Evolutionary conservation across 2,113 vertebrate species (phyloP), one percentile per base, ranked within the genome.

Genomic region (Rousettus leschenaultii): DNA sequence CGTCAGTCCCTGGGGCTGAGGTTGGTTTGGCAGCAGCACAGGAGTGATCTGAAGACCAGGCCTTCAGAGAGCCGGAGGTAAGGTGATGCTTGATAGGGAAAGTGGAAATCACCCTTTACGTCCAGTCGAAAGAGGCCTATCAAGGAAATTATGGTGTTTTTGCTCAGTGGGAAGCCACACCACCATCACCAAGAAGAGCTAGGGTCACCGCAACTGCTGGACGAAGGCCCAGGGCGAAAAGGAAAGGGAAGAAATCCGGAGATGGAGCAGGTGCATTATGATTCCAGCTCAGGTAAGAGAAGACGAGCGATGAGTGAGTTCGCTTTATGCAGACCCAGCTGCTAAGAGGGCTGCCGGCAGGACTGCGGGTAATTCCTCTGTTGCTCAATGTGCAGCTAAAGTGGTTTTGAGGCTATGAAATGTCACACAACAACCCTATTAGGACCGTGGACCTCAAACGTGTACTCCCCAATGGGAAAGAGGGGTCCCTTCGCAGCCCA

Each of bases 291-390:
- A 13, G 24, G 91, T 3, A 15, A 7, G 61, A 21, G 18, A 35
- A 63, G 33, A 2, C 3, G 82, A 30, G 33, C 2, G 22, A 63
- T 13, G 8, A 0, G 11, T 40, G 9, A 11, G 48, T 48, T 28
- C 21, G 75, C 8, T 33, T 16, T 33, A 2, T 2, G 22, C 10
- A 3, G 2, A 11, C 51, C 83, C 24, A 2, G 11, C 35, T 10
- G 48, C 22, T 2, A 1, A 35, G 1, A 3, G 2, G 2, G 24
- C 1, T 11, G 35, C 2, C 0, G 57, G 48, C 48, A 53, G 15
- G 45, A 38, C 59, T n/a, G n/a, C 1, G 21, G 35, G 71, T 4
- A 14, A 15, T 19, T 65, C 45, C 15, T n/a, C 33, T 19, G 10
- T 45, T 19, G 24, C 33, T 13, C 48, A 0, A 2, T 26, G 16